Conservation (phyloP, 2,113 vertebrate species). For the Recurvirostra avosetta region DNA sequence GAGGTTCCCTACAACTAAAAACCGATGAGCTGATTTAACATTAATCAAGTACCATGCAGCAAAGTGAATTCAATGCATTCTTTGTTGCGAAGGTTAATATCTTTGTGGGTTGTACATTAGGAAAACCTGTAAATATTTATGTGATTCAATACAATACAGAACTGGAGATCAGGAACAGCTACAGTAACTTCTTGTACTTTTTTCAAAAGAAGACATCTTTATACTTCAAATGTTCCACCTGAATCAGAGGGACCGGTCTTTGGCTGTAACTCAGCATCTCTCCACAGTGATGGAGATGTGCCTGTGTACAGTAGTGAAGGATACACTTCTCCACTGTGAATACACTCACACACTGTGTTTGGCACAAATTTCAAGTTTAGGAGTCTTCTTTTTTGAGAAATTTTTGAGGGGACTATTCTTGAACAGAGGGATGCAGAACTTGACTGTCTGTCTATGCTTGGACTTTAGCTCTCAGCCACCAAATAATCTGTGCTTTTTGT, state of each 20-base stretch:
- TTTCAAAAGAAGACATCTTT: background rate
- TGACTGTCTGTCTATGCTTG: background rate
- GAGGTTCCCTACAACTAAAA: background rate
- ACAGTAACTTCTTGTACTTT: background rate
- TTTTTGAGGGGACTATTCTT: background rate
- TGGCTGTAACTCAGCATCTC: background rate
- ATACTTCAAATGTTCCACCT: background rate
- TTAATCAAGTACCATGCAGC: slow-evolving; percentile 15
- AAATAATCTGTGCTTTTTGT: background rate
- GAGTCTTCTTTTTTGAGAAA: background rate
- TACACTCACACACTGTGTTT: background rate
- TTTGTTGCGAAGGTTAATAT: slow-evolving; percentile 26
- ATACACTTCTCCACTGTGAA: background rate
- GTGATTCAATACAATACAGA: background rate
- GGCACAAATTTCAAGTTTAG: background rate
- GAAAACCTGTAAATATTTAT: slow-evolving; percentile 30
- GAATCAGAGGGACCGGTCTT: background rate
- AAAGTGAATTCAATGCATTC: background rate
- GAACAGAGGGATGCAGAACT: background rate
- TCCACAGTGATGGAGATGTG: background rate
- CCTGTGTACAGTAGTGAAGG: background rate
- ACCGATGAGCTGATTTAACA: background rate
- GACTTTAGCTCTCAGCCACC: background rate
- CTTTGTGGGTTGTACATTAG: background rate
- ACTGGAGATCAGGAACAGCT: background rate